A percentile compares a stretch with the other conserved stretches of the same genome.
Conservation (phyloP, 2,797 vertebrate genomes). For the Alca torda region DNA sequence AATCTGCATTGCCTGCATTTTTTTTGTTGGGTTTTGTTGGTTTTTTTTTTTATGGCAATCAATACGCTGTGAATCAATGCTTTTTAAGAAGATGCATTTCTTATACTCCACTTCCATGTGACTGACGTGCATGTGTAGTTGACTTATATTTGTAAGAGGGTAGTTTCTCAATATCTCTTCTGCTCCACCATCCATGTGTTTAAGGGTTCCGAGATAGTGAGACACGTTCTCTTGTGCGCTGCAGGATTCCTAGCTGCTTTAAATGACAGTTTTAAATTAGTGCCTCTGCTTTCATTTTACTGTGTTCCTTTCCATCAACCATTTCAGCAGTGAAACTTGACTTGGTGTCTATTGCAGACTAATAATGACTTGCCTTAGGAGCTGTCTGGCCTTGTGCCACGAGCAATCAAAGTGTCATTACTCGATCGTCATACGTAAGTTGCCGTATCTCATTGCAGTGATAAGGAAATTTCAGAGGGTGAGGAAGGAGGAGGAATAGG, state of each 20-base stretch:
- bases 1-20: neutral
- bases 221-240: neutral
- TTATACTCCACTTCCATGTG: neutral
- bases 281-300: neutral
- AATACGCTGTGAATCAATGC: neutral
- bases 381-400: constrained; percentile 26
- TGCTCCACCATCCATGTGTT: neutral
- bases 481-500: neutral
- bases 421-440: neutral
- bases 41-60: neutral
- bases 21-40: neutral
- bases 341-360: neutral
- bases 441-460: neutral
- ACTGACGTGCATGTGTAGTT: neutral
- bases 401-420: neutral
- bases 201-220: neutral
- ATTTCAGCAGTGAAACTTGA: neutral
- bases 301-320: neutral
- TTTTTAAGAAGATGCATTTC: neutral
- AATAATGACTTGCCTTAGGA: constrained; percentile 14
- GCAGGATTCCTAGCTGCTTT: neutral
- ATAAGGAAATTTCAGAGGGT: neutral
- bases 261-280: neutral
- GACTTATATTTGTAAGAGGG: neutral
- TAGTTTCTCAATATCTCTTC: neutral